These are phyloP conservation scores for Vidua macroura DNA, from an alignment of 2,113 vertebrate species.

Conservation along the genomic window DNA sequence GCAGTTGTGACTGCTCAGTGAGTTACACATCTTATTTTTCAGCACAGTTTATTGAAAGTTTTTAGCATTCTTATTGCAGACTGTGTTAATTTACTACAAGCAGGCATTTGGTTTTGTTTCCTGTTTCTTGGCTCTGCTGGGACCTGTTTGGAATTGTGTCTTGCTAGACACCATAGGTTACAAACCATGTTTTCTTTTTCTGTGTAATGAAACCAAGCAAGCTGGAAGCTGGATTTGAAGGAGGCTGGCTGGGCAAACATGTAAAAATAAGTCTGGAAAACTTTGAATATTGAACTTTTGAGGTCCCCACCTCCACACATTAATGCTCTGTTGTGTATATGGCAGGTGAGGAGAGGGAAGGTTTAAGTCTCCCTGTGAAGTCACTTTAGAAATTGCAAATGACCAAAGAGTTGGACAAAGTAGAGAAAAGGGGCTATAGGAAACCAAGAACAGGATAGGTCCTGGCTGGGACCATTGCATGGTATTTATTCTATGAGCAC, in stretches of 20 bases:
- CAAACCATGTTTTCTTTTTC: neutral
- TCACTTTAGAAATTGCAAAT: neutral
- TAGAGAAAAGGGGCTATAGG: neutral
- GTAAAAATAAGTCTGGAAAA: neutral
- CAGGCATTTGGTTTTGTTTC: neutral
- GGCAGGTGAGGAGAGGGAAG: neutral
- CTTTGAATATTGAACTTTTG: neutral
- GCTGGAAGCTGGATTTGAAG: neutral
- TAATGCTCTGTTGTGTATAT: rapidly evolving
- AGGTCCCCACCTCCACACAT: neutral
- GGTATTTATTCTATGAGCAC: neutral
- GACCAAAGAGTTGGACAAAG: neutral
- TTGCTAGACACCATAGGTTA: neutral
- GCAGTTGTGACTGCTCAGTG: neutral
- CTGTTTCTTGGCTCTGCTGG: neutral
- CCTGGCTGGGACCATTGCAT: neutral
- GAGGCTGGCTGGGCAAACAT: neutral
- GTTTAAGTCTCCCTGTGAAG: neutral
- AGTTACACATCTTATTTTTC: neutral
- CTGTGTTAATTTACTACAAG: neutral
- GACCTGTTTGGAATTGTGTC: neutral
- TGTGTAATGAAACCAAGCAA: neutral
- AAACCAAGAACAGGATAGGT: neutral
- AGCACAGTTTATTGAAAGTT: neutral
- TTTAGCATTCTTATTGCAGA: neutral